These are phyloP conservation scores for Zootoca vivipara DNA, from an alignment of 2,113 vertebrate species.

Conservation along the genomic window DNA sequence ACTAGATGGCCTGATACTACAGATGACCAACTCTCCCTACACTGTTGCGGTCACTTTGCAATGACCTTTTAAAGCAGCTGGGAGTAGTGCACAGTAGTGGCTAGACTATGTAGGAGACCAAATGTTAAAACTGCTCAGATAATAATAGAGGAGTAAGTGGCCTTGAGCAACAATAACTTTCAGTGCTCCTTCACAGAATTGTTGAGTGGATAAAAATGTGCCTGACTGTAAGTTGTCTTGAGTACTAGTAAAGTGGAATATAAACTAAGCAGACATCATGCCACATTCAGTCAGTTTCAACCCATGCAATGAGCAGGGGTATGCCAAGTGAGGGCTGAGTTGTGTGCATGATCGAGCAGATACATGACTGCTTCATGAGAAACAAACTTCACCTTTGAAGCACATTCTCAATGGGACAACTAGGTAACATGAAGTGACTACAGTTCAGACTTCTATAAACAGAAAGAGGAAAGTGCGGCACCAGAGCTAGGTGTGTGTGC, in stretches of 20 bases:
- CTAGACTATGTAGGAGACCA: neutral
- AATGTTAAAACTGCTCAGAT: neutral
- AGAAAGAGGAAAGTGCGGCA: neutral
- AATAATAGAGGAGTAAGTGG: neutral
- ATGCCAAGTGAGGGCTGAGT: neutral
- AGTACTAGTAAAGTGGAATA: neutral
- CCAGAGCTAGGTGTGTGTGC: neutral
- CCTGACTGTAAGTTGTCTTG: neutral
- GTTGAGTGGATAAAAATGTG: neutral
- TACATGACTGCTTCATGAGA: neutral
- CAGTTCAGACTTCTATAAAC: neutral
- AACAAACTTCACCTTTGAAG: neutral
- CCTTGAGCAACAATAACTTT: neutral
- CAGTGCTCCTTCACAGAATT: neutral
- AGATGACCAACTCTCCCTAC: neutral
- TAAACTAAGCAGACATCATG: no score
- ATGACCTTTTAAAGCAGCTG: neutral
- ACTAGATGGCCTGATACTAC: neutral
- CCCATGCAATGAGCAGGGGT: neutral
- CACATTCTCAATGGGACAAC: neutral
- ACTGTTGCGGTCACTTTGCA: neutral
- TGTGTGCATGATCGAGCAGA: neutral
- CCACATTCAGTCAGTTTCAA: neutral
- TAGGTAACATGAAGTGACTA: neutral
- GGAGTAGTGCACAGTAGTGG: neutral